Evolutionary conservation across 2,888 invertebrate species (phyloP).

Genomic region (Meteorus colon): DNA sequence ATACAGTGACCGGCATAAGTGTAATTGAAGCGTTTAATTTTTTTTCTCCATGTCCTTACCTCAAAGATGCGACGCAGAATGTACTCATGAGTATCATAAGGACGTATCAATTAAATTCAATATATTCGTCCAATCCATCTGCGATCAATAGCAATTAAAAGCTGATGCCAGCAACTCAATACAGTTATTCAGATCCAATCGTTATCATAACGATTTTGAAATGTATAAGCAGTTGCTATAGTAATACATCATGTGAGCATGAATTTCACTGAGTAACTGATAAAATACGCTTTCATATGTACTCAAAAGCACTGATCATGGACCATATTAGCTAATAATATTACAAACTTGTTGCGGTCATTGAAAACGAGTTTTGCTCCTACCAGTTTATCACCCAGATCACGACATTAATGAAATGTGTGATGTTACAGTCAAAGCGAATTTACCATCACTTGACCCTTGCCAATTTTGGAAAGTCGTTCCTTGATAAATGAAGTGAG

Average conservation of each 20-base stretch:
- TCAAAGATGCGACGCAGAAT: background rate
- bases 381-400: slow-evolving; percentile 3
- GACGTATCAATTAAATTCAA: background rate
- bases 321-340: background rate
- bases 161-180: background rate
- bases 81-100: background rate
- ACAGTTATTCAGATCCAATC: background rate
- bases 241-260: background rate
- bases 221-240: background rate
- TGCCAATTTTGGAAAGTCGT: slow-evolving; percentile 10
- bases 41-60: background rate
- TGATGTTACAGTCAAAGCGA: background rate
- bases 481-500: background rate
- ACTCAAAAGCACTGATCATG: background rate
- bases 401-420: background rate
- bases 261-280: background rate
- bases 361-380: slow-evolving; percentile 24
- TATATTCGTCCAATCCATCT: background rate
- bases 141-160: background rate
- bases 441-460: slow-evolving; percentile 10
- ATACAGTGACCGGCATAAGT: background rate
- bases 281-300: background rate
- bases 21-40: background rate
- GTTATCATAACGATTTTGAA: background rate
- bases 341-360: slow-evolving; percentile 1